Evolutionary conservation across 2,888 invertebrate species (phyloP).

Genomic region (Dugesia japonica): DNA sequence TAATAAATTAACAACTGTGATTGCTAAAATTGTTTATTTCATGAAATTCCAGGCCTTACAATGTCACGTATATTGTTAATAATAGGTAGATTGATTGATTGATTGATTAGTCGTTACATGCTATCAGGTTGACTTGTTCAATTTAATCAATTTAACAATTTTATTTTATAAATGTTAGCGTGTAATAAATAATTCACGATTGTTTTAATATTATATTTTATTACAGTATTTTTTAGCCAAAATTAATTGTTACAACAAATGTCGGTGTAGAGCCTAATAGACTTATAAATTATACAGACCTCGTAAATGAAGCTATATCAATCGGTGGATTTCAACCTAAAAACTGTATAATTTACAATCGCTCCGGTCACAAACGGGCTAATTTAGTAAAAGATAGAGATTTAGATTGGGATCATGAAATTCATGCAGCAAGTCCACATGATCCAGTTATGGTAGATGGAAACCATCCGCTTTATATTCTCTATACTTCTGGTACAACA

Average conservation of each 20-base stretch:
- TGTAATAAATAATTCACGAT: too few relatives aligned
- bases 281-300: constrained; percentile 65
- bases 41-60: too few relatives aligned
- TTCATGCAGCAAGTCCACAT: constrained; percentile 54
- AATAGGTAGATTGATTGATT: too few relatives aligned
- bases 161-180: too few relatives aligned
- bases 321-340: constrained; percentile 58
- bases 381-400: not conserved
- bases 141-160: too few relatives aligned
- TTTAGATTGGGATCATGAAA: constrained; percentile 58
- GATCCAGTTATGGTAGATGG: constrained; percentile 71
- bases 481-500: constrained; percentile 65
- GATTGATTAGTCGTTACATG: too few relatives aligned
- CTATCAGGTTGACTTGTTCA: too few relatives aligned
- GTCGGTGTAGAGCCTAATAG: constrained; percentile 75
- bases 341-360: constrained; percentile 68
- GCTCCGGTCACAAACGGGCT: constrained; percentile 41
- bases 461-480: constrained; percentile 71
- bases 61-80: too few relatives aligned
- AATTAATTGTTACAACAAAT: constrained; percentile 71
- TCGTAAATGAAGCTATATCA: constrained; percentile 65
- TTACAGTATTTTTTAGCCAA: constrained; percentile 63
- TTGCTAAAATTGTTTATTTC: too few relatives aligned
- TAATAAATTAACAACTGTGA: too few relatives aligned
- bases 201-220: too few relatives aligned